Evolutionary conservation across 2,797 vertebrate species (phyloP).

Genomic region (Coendou prehensilis): DNA sequence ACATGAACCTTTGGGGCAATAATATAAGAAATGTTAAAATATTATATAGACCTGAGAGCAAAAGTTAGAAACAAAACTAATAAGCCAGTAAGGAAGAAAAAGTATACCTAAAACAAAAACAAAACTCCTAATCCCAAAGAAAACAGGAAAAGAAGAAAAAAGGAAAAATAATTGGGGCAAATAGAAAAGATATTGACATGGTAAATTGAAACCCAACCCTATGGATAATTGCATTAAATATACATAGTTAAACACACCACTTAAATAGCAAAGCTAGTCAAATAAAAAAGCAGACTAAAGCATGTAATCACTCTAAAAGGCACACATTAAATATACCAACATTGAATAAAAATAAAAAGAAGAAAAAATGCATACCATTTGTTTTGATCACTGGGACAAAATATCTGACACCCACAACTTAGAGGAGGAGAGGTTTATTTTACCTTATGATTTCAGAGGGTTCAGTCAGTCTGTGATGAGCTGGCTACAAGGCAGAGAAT

Average conservation of each 20-base stretch:
- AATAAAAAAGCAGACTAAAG: slow-evolving; percentile 51
- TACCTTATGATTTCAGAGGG: not conserved
- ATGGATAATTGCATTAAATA: not conserved
- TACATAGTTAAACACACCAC: not conserved
- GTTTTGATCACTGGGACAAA: not conserved
- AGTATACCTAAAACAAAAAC: not conserved
- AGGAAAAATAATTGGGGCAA: not conserved
- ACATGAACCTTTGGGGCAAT: not conserved
- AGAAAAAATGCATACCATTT: not conserved
- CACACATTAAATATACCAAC: not conserved
- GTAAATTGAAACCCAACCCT: slow-evolving; percentile 3
- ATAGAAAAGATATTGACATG: not conserved
- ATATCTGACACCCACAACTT: not conserved
- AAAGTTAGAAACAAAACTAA: slow-evolving; percentile 21
- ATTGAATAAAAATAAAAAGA: not conserved
- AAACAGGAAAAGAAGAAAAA: not conserved
- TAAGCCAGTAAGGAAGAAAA: not conserved
- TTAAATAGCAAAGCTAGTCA: slow-evolving; percentile 8
- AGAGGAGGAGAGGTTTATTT: not conserved
- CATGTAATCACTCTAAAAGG: not conserved
- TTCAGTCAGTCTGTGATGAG: not conserved
- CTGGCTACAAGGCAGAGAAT: not conserved
- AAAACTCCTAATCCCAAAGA: slow-evolving; percentile 2
- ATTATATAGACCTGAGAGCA: slow-evolving; percentile 9
- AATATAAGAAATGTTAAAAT: not conserved